Evolutionary conservation across 2,888 invertebrate species (phyloP).

Genomic region (Acholoe squamosa): DNA sequence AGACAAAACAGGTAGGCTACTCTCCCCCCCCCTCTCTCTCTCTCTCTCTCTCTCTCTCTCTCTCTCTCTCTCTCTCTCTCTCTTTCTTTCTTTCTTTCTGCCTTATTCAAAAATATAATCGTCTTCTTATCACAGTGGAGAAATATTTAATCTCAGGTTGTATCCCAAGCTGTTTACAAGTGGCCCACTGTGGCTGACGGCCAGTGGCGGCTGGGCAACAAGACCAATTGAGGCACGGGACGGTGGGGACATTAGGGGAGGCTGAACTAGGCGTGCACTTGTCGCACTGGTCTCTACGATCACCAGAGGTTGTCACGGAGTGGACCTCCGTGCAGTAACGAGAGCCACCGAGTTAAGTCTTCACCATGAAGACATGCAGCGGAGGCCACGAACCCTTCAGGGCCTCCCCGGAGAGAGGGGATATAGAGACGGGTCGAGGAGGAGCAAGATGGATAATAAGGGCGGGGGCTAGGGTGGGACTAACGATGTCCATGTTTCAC

Average conservation of each 20-base stretch:
- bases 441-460: neutral
- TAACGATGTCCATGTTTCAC: neutral
- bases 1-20: too few species aligned
- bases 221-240: neutral
- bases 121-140: too few species aligned
- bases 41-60: too few species aligned
- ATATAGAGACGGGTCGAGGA: neutral
- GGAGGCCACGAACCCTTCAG: constrained; percentile 23
- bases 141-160: too few species aligned
- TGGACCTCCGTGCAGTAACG: constrained; percentile 3
- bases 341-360: constrained; percentile 33
- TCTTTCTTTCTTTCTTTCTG: too few species aligned
- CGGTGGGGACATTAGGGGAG: neutral
- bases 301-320: neutral
- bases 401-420: neutral
- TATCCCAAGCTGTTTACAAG: too few species aligned
- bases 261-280: neutral
- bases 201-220: neutral
- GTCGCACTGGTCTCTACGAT: neutral
- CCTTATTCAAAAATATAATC: too few species aligned
- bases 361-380: neutral
- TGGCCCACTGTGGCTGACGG: neutral
- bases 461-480: neutral
- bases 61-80: too few species aligned
- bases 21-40: too few species aligned